Percentiles rank a stretch among this genome's conserved stretches.
These are phyloP conservation scores for Phaethon lepturus DNA, from an alignment of 2,113 vertebrate genomes.

Conservation along the genomic window DNA sequence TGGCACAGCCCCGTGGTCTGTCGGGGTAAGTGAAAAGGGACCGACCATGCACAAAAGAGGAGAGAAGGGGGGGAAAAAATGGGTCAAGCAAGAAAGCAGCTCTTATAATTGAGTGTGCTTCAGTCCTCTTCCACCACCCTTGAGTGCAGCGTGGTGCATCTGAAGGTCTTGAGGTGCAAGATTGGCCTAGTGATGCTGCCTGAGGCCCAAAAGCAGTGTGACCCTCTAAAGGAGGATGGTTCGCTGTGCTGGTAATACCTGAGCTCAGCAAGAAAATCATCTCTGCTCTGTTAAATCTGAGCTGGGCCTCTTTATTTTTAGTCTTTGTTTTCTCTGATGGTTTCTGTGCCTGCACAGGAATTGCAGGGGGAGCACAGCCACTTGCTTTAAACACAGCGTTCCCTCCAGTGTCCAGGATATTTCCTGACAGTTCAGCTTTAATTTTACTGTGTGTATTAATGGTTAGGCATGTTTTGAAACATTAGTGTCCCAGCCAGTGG, in stretches of 20 bases:
- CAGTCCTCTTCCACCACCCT: background rate
- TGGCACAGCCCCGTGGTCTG: background rate
- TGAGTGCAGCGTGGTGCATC: background rate
- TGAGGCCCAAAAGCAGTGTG: background rate
- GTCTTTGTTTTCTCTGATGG: background rate
- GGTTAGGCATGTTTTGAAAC: background rate
- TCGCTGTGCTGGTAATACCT: background rate
- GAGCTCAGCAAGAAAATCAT: background rate
- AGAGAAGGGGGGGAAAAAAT: background rate
- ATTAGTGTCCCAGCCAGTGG: background rate
- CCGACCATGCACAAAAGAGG: background rate
- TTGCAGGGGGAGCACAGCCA: background rate
- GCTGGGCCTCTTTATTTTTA: background rate
- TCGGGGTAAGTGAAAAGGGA: fast-evolving
- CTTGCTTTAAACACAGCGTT: background rate
- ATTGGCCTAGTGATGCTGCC: background rate
- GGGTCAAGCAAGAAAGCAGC: background rate
- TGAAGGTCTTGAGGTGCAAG: background rate
- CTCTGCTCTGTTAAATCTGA: background rate
- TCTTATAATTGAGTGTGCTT: fast-evolving
- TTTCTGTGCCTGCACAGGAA: background rate
- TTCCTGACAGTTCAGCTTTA: background rate
- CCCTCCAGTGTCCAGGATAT: background rate
- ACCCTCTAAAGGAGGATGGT: background rate
- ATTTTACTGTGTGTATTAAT: background rate